phyloP scores from a whole-genome alignment of 2,888 invertebrate species.

The Drosophila vallismaia region DNA sequence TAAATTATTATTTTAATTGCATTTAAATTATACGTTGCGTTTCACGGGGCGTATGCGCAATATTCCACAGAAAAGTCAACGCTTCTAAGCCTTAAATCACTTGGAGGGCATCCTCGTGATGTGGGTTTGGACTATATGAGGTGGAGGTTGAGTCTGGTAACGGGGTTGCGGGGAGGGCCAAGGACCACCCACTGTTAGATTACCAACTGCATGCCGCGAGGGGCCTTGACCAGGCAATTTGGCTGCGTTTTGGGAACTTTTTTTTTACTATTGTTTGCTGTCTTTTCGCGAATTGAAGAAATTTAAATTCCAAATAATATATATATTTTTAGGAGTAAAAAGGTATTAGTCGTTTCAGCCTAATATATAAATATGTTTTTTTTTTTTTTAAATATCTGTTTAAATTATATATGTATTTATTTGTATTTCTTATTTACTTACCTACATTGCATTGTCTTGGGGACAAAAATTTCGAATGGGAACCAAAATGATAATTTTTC shows the following conservation, averaged over 20 bases:
- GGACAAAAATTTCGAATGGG: no score
- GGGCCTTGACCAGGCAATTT: conserved; percentile 35
- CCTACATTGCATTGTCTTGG: no score
- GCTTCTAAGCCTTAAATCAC: conserved; percentile 14
- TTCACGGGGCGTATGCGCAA: conserved; percentile 61
- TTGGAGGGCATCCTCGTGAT: neutral
- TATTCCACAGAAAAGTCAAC: conserved; percentile 57
- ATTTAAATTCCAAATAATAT: no score
- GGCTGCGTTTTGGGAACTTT: conserved; percentile 29
- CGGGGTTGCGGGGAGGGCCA: neutral
- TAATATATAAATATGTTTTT: no score
- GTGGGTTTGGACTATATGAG: neutral
- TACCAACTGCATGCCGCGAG: conserved; percentile 53
- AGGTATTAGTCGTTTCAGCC: no score
- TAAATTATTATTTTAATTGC: conserved; percentile 80
- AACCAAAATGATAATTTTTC: no score
- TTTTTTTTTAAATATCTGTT: no score
- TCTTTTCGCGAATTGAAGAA: no score
- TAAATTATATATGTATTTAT: no score
- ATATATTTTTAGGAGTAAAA: no score
- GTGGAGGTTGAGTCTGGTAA: neutral
- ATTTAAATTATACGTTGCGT: conserved; percentile 71
- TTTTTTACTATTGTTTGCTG: neutral
- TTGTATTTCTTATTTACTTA: no score
- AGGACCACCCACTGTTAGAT: conserved; percentile 62